Percentiles rank a stretch among this genome's conserved stretches.
These are phyloP conservation scores for Tetramorium alpestre DNA, from an alignment of 1,140 invertebrate species.

Conservation along the genomic window DNA sequence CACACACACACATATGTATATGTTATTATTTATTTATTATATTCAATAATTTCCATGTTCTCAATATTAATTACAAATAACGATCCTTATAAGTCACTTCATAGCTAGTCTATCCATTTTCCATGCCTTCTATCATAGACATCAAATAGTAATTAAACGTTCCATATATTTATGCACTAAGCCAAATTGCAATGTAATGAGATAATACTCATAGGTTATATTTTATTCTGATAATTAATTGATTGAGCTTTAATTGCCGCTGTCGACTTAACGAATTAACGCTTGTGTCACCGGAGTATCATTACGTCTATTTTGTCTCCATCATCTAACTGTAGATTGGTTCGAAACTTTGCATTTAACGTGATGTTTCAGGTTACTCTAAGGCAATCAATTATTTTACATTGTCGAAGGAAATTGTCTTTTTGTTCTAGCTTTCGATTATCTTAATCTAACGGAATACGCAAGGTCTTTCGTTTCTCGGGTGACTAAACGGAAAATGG, in stretches of 20 bases:
- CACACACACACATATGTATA: no score
- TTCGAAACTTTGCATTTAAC: background rate
- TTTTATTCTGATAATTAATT: slow-evolving; percentile 8
- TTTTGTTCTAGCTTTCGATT: background rate
- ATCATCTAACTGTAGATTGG: background rate
- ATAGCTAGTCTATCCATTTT: background rate
- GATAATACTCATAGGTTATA: background rate
- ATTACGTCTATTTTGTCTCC: slow-evolving; percentile 8
- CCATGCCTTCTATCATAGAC: background rate
- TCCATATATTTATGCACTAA: background rate
- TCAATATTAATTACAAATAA: background rate
- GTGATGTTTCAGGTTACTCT: background rate
- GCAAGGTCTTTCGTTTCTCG: background rate
- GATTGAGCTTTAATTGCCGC: slow-evolving; percentile 10
- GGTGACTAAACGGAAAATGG: background rate
- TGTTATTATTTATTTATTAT: no score
- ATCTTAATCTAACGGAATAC: background rate
- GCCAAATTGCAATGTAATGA: background rate
- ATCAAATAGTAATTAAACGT: background rate
- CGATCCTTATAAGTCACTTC: background rate
- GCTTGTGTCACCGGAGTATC: background rate
- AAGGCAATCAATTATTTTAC: background rate
- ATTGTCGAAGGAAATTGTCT: background rate
- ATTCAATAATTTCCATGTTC: background rate
- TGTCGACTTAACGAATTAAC: slow-evolving; percentile 7